Evolutionary conservation across 1,140 invertebrate genomes (phyloP).

Genomic region (Brachionus calyciflorus): DNA sequence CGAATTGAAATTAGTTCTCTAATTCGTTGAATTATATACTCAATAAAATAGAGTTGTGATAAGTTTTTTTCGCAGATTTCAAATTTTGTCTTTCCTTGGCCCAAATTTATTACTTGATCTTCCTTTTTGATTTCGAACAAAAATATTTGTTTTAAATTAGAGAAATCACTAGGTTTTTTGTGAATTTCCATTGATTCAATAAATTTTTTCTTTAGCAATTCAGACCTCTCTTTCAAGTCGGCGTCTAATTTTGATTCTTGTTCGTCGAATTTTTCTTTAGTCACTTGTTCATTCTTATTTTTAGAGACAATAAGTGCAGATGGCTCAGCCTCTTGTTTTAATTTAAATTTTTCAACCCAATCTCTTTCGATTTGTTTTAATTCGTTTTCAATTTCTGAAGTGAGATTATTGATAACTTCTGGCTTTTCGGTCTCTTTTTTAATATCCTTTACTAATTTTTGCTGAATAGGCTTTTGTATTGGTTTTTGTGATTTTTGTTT

Average conservation of each 20-base stretch:
- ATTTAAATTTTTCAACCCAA: constrained; percentile 6
- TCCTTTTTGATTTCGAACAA: constrained; percentile 18
- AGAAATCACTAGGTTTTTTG: constrained; percentile 16
- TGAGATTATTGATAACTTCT: not conserved
- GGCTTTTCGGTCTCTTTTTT: not conserved
- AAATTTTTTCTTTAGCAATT: constrained; percentile 18
- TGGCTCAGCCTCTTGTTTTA: not conserved
- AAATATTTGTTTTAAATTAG: constrained; percentile 21
- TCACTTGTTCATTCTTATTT: not conserved
- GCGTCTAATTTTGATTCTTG: not conserved
- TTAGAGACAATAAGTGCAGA: too few species aligned
- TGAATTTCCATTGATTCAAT: constrained; percentile 41
- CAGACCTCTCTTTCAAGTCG: constrained; percentile 6
- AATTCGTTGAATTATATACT: constrained; percentile 37
- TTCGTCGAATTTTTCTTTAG: not conserved
- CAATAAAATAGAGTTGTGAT: constrained; percentile 16
- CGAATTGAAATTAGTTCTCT: not conserved
- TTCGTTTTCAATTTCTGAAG: not conserved
- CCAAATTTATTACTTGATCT: not conserved
- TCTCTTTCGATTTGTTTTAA: constrained; percentile 34
- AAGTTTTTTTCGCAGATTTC: not conserved
- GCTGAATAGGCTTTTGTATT: constrained; percentile 11
- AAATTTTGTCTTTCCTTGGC: not conserved
- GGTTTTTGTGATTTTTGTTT: constrained; percentile 46
- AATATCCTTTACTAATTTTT: too few species aligned